Percentiles rank a stretch among this genome's conserved stretches.
Conservation (phyloP, 1,140 invertebrate genomes). For the Drosophila oshimai region DNA sequence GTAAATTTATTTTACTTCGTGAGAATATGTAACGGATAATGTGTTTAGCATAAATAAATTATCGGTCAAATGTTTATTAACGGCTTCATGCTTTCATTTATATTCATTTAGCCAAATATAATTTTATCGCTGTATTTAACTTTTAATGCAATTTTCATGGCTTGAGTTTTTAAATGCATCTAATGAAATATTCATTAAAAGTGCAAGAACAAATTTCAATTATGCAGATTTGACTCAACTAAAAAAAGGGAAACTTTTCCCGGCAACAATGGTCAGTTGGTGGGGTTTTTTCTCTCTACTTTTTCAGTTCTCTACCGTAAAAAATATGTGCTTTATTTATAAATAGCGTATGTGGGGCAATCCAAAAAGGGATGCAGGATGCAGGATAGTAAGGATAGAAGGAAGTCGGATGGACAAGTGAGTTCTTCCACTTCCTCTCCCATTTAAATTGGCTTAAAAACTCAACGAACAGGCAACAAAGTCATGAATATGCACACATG, state of each 20-base stretch:
- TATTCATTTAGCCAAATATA: slow-evolving; percentile 1
- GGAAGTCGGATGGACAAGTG: slow-evolving; percentile 14
- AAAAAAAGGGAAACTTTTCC: slow-evolving; percentile 12
- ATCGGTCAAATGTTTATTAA: slow-evolving; percentile 1
- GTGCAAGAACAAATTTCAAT: slow-evolving; percentile 66
- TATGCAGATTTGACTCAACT: slow-evolving; percentile 55
- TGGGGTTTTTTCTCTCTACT: slow-evolving; percentile 1
- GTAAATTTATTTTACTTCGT: neutral
- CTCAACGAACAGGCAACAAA: slow-evolving; percentile 65
- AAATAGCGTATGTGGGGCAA: slow-evolving; percentile 47
- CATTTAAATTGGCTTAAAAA: slow-evolving; percentile 79
- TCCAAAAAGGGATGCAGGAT: slow-evolving; percentile 30
- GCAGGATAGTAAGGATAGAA: too few relatives aligned
- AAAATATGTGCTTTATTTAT: slow-evolving; percentile 60
- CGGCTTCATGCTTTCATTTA: slow-evolving; percentile 2
- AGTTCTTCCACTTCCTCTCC: slow-evolving; percentile 9
- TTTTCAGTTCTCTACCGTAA: slow-evolving; percentile 5
- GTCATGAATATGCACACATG: slow-evolving; percentile 69
- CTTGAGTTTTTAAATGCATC: slow-evolving; percentile 57
- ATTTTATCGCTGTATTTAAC: slow-evolving; percentile 6
- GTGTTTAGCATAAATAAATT: slow-evolving; percentile 14
- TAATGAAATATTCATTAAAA: slow-evolving; percentile 74
- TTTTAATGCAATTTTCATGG: slow-evolving; percentile 31
- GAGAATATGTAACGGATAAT: neutral
- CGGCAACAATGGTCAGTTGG: slow-evolving; percentile 24